Evolutionary conservation across 2,797 vertebrate species (phyloP).

Genomic region (Myripristis murdjan): DNA sequence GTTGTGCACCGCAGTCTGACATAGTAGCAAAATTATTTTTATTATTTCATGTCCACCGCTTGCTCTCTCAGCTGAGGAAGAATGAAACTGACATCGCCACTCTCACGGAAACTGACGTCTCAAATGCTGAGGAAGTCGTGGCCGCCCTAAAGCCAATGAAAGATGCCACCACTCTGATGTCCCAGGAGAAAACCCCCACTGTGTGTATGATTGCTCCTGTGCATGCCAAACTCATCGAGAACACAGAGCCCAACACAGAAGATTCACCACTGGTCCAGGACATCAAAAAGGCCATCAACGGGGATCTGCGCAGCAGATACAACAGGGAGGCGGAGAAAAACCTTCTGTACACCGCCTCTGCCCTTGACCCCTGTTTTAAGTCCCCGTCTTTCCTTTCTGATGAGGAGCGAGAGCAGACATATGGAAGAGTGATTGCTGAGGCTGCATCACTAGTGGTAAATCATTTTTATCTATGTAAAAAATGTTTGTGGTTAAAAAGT

Average conservation of each 20-base stretch:
- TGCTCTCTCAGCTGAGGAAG: no score
- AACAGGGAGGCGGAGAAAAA: not conserved
- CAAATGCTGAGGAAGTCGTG: no score
- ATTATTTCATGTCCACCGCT: no score
- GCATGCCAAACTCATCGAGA: not conserved
- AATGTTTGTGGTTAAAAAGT: no score
- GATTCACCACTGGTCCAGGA: not conserved
- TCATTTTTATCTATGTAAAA: no score
- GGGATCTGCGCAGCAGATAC: conserved; percentile 13
- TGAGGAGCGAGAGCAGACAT: conserved; percentile 5
- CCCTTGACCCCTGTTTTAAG: conserved; percentile 1
- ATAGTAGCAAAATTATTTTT: no score
- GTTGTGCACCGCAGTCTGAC: no score
- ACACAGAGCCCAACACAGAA: not conserved
- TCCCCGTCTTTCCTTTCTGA: conserved; percentile 3
- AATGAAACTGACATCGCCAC: conserved; percentile 5
- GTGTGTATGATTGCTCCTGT: not conserved
- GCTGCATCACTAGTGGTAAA: conserved; percentile 17
- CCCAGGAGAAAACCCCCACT: not conserved
- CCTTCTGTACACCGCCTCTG: conserved; percentile 1
- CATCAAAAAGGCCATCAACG: not conserved
- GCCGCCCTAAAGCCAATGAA: conserved; percentile 17
- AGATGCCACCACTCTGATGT: not conserved
- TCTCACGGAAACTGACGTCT: conserved; percentile 2
- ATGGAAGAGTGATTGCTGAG: conserved; percentile 25